phyloP scores from a whole-genome alignment of 2,888 invertebrate species.

The Pseudococcus viburni region DNA sequence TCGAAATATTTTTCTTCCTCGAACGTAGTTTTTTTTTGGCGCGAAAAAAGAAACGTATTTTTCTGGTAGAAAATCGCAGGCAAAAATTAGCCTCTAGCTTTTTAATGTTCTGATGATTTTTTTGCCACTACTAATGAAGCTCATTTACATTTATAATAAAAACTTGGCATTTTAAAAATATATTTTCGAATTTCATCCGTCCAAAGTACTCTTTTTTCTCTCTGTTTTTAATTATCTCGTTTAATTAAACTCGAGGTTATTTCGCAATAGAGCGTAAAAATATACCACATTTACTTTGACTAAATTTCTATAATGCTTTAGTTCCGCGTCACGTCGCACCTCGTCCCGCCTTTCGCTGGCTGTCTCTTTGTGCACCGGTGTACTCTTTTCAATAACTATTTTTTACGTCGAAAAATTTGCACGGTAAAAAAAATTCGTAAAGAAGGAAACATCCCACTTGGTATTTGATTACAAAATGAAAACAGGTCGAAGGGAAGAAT shows the following conservation, averaged over 20 bases:
- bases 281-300: conserved; percentile 48
- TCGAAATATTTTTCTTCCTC: conserved; percentile 26
- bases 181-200: conserved; percentile 57
- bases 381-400: not conserved
- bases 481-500: not conserved
- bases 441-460: too few species aligned
- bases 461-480: not conserved
- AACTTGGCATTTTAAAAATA: conserved; percentile 34
- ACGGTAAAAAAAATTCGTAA: too few species aligned
- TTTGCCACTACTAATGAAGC: conserved; percentile 50
- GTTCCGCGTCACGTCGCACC: not conserved
- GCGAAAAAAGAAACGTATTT: conserved; percentile 16
- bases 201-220: conserved; percentile 41
- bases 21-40: not conserved
- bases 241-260: conserved; percentile 50
- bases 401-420: not conserved
- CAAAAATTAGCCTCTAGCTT: conserved; percentile 55
- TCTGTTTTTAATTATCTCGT: conserved; percentile 58
- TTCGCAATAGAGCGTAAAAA: conserved; percentile 41
- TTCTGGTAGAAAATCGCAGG: not conserved
- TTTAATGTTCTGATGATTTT: conserved; percentile 58
- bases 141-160: conserved; percentile 58
- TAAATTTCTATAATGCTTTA: conserved; percentile 44
- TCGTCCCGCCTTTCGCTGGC: not conserved
- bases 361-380: not conserved